Evolutionary conservation across 2,113 vertebrate species (phyloP), one percentile per base, ranked within the genome.

Genomic region (Proteles cristata): DNA sequence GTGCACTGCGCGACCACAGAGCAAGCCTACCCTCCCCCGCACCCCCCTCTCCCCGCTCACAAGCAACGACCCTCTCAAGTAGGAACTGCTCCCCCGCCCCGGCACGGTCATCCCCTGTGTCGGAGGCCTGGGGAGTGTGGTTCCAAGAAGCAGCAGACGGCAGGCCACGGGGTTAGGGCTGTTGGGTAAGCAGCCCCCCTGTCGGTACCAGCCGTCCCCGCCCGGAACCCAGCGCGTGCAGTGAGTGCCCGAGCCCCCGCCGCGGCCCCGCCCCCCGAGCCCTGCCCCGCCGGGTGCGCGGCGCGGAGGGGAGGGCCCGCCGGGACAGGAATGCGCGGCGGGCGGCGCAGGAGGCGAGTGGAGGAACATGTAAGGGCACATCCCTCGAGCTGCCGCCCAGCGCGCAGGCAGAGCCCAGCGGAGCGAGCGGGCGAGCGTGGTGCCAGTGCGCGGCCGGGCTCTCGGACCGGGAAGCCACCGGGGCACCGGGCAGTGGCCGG

Each of bases 291-390:
- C 98, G 84, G 96, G 97, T 98, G 97, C 26, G 5, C 17, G 0
- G 97, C 98, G 98, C 94, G 97, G 96, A 98, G 98, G 98, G 99
- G 98, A 96, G 98, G 98, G 98, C 97, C 45, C 85, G 96, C 97
- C 95, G 19, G 97, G 96, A 71, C 97, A 89, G 98, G 98, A 99
- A 98, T 99, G 97, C 97, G 97, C 96, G 61, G 98, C 95, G 87
- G 61, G 85, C 81, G 94, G 97, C 85, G 94, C 93, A 76, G 96
- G 90, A 93, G 97, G 98, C 98, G 98, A 97, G 98, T 93, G 73
- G 97, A 97, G 93, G 99, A 99, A 99, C 99, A 99, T 98, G 99
- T 99, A 98, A 98, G 94, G 98, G 98, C 99, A 99, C 97, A 99
- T 99, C 99, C 99, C 71, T 92, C 77, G 97, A 97, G 98, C 98